Base-by-base conservation (phyloP, 2,888 invertebrate species). In the Caenorhabditis sp. region DNA sequence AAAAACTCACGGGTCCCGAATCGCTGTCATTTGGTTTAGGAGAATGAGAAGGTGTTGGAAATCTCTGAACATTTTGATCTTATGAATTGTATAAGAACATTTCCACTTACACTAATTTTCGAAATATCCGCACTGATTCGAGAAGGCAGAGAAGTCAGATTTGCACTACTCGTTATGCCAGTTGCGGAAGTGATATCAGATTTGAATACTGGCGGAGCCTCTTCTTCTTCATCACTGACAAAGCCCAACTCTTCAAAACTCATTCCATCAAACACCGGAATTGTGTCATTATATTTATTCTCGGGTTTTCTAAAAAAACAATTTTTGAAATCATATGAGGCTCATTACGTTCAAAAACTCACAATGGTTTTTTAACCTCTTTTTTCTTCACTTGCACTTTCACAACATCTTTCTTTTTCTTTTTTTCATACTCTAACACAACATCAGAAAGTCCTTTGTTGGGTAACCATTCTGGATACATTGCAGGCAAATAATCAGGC, bases 181-280 rank as follows among this genome's bases (percentile, higher is more conserved):
- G 31, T 26, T 8, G 50, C 63, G 1, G 54, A 55, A 6, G 57
- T 5, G 4, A 24, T 23, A 17, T 64, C 61, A 5, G 43, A 17
- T 57, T 51, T 43, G 43, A 43, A 43, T 17, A 17, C 14, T 17
- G 43, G 12, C 43, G 17, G 14, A 43, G 43, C 14, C 26, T 60
- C 66, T 23, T 61, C 66, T 14, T 55, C 24, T 17, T 69, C 66
- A 1, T 53, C 54, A 27, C 31, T 31, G 5, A 66, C 54, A 37
- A 75, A 75, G 36, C 74, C 74, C 26, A 63, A 37, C 4, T 50
- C 61, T 19, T 27, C 14, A 14, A 24, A 64, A 23, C 62, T 43
- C 64, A 69, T 64, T 1, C 58, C 62, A 10, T 58, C 62, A 31
- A 75, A 75, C 5, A 57, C 60, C 37, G 72, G 72, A 10, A 72